phyloP scores from a whole-genome alignment of 2,113 vertebrate genomes.

The Pseudopodoces humilis region DNA sequence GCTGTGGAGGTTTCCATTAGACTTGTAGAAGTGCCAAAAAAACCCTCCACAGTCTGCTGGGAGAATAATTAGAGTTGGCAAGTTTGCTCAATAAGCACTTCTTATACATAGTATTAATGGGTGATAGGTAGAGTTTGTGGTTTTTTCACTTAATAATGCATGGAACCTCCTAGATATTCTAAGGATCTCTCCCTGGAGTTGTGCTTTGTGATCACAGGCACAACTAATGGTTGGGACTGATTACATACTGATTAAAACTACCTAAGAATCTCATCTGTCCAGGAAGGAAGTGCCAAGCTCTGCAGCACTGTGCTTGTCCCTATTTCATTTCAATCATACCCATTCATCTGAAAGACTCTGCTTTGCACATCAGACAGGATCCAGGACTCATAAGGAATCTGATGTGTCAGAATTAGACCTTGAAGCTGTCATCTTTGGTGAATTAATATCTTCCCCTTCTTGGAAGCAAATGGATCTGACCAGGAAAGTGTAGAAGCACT shows the following conservation, averaged over 20 bases:
- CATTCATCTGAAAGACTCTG: not conserved
- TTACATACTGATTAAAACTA: constrained; percentile 27
- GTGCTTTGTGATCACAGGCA: constrained; percentile 38
- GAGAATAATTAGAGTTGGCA: constrained; percentile 16
- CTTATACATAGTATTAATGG: not conserved
- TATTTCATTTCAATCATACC: not conserved
- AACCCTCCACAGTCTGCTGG: not conserved
- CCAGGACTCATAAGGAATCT: not conserved
- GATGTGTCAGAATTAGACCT: not conserved
- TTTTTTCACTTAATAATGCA: constrained; percentile 40
- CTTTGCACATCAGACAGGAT: not conserved
- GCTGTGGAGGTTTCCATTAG: not conserved
- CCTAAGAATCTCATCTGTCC: not conserved
- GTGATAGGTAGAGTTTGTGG: not conserved
- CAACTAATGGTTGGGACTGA: not conserved
- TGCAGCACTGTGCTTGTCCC: not conserved
- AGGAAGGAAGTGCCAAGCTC: not conserved
- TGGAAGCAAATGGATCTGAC: not conserved
- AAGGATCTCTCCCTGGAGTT: not conserved
- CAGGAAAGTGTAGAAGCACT: not conserved
- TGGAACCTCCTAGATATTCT: not conserved
- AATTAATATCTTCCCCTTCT: not conserved
- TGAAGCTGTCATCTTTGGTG: not conserved
- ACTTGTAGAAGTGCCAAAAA: not conserved
- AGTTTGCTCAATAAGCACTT: constrained; percentile 29